phyloP scores from a whole-genome alignment of 2,113 vertebrate genomes.

The Microtus richardsoni region DNA sequence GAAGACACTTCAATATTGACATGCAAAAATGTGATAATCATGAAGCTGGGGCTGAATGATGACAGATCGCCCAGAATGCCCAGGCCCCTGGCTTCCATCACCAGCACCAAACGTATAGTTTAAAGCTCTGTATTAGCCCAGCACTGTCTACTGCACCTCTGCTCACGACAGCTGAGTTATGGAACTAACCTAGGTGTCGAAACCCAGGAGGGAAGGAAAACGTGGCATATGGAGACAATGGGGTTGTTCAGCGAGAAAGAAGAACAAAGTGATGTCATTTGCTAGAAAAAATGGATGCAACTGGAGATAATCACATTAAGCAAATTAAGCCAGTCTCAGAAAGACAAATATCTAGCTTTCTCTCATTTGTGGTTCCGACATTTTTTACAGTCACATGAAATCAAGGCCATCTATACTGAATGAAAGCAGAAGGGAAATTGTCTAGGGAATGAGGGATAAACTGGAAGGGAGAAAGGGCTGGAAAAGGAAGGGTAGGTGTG shows the following conservation, averaged over 20 bases:
- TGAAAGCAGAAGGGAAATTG: neutral
- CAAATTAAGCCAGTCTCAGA: neutral
- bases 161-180: neutral
- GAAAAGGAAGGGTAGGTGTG: neutral
- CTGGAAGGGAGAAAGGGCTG: too few species aligned
- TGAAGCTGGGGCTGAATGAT: neutral
- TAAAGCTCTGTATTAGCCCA: neutral
- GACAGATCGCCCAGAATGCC: neutral
- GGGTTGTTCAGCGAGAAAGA: neutral
- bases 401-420: neutral
- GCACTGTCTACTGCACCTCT: neutral
- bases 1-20: conserved; percentile 18
- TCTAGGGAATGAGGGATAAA: neutral
- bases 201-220: neutral
- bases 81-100: neutral
- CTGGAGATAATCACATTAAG: neutral
- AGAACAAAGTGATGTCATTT: neutral
- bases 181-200: neutral
- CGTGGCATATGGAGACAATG: neutral
- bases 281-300: neutral
- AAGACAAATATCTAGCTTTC: neutral
- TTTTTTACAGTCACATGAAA: neutral
- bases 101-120: neutral
- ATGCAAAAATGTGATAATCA: neutral
- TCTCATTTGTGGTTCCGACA: neutral